Conservation (phyloP, 1,140 invertebrate species). For the Drosophila carrolli region DNA sequence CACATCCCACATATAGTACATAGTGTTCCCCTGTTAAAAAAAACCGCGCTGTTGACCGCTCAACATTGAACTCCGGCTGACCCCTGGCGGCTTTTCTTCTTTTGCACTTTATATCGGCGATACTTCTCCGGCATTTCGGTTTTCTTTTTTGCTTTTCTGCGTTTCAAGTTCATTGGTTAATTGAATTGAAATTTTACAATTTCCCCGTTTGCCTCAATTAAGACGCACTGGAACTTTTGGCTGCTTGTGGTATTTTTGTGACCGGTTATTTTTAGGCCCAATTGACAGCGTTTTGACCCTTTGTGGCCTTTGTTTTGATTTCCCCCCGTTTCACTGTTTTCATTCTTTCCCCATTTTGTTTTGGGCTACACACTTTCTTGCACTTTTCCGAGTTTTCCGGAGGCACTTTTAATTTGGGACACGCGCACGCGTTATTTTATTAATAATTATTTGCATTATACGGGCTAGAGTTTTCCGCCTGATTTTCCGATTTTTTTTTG, state of each 20-base stretch:
- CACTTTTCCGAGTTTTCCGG: constrained; percentile 3
- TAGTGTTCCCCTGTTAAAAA: neutral
- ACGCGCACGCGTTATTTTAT: constrained; percentile 34
- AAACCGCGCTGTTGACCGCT: neutral
- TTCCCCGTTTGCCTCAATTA: constrained; percentile 35
- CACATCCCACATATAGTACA: neutral
- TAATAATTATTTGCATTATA: constrained; percentile 8
- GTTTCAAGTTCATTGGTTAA: constrained; percentile 73
- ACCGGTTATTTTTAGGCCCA: constrained; percentile 17
- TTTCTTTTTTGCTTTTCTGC: constrained; percentile 3
- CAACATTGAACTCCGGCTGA: constrained; percentile 5
- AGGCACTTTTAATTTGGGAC: constrained; percentile 10
- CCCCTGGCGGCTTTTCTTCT: neutral
- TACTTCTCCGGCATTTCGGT: neutral
- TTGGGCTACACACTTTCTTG: constrained; percentile 21
- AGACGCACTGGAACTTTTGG: constrained; percentile 4
- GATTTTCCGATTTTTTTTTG: constrained; percentile 27
- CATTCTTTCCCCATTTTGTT: neutral
- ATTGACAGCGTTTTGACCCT: constrained; percentile 24
- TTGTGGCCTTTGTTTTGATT: constrained; percentile 31
- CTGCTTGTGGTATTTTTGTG: constrained; percentile 4
- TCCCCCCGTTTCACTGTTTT: constrained; percentile 3
- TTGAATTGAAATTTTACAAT: constrained; percentile 56
- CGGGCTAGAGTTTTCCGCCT: constrained; percentile 9
- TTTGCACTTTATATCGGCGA: constrained; percentile 10